Base-by-base conservation (phyloP, 2,888 invertebrate species). In the Pocota personata region DNA sequence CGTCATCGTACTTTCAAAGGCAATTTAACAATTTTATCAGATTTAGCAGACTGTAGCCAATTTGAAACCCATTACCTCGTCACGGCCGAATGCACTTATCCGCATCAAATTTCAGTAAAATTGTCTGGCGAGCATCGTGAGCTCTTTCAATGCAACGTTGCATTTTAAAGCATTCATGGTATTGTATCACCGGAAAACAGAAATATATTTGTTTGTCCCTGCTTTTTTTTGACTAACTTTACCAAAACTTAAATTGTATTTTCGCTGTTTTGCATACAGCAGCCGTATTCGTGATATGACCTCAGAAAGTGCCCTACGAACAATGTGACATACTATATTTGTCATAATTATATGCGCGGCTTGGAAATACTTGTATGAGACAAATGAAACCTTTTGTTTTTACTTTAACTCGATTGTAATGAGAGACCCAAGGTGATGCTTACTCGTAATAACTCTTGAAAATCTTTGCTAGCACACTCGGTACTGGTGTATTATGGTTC, bases 251-350 rank as follows among this genome's bases (percentile, higher is more conserved):
- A 14, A 19, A 4, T 3, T 30, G 10, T 10, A 10, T 10, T 50
- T 66, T 37, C 14, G 67, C 67, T 37, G 52, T 37, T 5, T 67
- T 37, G 52, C 50, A 37, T 24, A 52, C 35, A 24, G 7, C 0
- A 7, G n/a, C 35, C 32, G 48, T 48, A 21, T 21, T 66, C 35
- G 24, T 14, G 21, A 50, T 48, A 14, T 48, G 64, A 64, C 32
- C 30, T 8, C 48, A 21, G 32, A 46, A n/a, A 27, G 27, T 43
- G 16, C 46, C 30, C 27, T 30, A 43, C 10, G 10, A n/a, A 10
- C 24, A 66, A 66, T 62, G 64, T n/a, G 46, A 48, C 37, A 37
- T 16, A 12, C n/a, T n/a, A n/a, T n/a, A 30, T 32, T 21, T n/a
- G 30, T 64, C 5, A 24, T 16, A 16, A 16, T 8, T 43, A 1